Evolutionary conservation across 2,113 vertebrate species (phyloP).

Genomic region (Argyrosomus japonicus): DNA sequence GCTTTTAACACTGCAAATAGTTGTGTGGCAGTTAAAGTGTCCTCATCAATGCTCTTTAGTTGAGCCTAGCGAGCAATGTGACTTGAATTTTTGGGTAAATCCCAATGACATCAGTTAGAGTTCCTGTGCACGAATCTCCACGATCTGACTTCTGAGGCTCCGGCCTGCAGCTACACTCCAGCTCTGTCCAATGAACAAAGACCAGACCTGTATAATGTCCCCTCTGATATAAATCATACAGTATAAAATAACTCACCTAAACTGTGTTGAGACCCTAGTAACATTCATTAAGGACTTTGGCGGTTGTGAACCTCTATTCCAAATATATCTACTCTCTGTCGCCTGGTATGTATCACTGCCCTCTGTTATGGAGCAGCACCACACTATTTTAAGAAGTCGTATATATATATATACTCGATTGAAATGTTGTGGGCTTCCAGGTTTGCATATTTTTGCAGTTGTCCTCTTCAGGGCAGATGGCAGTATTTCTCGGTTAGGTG

Average conservation of each 20-base stretch:
- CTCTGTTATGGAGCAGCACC: conserved; percentile 32
- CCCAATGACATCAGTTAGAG: conserved; percentile 36
- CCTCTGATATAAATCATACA: neutral
- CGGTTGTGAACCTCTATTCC: conserved; percentile 41
- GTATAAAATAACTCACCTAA: conserved; percentile 22
- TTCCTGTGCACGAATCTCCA: conserved; percentile 1
- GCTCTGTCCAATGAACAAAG: neutral
- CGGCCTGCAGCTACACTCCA: neutral
- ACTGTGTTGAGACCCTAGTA: conserved; percentile 25
- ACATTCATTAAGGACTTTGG: conserved; percentile 62
- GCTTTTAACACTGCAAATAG: conserved; percentile 9
- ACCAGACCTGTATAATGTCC: neutral
- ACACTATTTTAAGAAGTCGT: conserved; percentile 29
- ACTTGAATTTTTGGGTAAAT: conserved; percentile 33
- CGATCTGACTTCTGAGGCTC: neutral
- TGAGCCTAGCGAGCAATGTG: neutral
- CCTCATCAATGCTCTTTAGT: neutral
- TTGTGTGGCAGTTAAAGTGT: conserved; percentile 12
- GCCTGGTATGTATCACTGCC: neutral
- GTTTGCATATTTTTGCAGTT: conserved; percentile 65
- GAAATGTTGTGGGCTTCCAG: conserved; percentile 22
- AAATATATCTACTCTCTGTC: conserved; percentile 26
- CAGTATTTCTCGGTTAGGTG: conserved; percentile 32
- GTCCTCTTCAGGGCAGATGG: conserved; percentile 43
- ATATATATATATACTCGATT: conserved; percentile 9